Evolutionary conservation across 2,113 vertebrate genomes (phyloP).

Genomic region (Misgurnus mizolepis): DNA sequence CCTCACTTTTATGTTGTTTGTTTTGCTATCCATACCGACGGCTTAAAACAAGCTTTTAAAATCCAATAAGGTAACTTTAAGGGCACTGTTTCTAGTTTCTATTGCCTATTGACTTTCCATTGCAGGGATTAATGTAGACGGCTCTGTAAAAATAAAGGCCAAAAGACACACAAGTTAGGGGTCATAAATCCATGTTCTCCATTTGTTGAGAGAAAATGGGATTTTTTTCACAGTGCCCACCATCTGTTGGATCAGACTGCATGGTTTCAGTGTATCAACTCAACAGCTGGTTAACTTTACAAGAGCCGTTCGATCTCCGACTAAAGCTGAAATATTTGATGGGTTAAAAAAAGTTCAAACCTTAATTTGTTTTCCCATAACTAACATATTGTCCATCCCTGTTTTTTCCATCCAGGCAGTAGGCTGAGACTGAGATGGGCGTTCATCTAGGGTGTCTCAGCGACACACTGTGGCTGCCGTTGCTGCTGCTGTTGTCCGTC

Average conservation of each 20-base stretch:
- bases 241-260: constrained; percentile 70
- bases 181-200: constrained; percentile 69
- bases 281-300: constrained; percentile 66
- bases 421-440: constrained; percentile 85
- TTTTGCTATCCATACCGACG: background rate
- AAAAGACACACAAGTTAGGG: constrained; percentile 61
- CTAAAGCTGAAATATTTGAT: constrained; percentile 23
- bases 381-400: background rate
- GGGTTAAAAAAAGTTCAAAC: too few species aligned
- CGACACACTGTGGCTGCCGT: constrained; percentile 81
- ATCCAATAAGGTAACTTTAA: background rate
- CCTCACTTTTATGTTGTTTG: background rate
- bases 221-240: constrained; percentile 66
- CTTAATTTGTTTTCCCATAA: too few species aligned
- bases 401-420: constrained; percentile 73
- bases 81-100: constrained; percentile 8
- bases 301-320: too few species aligned
- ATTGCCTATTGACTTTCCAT: constrained; percentile 31
- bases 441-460: constrained; percentile 79
- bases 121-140: constrained; percentile 53
- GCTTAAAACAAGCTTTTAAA: constrained; percentile 5
- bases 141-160: constrained; percentile 48
- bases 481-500: constrained; percentile 70
- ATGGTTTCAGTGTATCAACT: constrained; percentile 60
- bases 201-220: constrained; percentile 64